phyloP scores from a whole-genome alignment of 1,140 invertebrate genomes.

The Aphelenchoides besseyi region DNA sequence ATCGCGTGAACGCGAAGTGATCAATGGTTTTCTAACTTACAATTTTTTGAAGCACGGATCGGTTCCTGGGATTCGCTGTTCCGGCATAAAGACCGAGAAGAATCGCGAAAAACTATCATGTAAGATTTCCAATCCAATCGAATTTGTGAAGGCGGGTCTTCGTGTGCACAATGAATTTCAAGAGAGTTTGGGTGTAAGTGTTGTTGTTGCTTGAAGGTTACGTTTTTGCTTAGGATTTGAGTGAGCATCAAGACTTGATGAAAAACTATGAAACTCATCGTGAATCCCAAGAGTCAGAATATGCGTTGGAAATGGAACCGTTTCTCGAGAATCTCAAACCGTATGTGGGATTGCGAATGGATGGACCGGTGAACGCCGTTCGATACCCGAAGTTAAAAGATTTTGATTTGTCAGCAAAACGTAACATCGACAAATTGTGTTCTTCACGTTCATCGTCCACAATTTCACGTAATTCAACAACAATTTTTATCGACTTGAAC shows the following conservation, averaged over 20 bases:
- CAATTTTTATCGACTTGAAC: neutral
- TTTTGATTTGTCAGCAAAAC: neutral
- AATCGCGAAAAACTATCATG: neutral
- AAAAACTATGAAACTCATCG: neutral
- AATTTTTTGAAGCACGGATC: neutral
- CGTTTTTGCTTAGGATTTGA: slow-evolving; percentile 13
- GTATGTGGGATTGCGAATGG: slow-evolving; percentile 16
- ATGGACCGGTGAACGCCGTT: neutral
- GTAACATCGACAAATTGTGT: slow-evolving; percentile 1
- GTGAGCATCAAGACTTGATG: neutral
- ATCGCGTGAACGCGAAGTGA: neutral
- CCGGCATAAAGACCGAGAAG: neutral
- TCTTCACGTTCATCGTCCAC: neutral
- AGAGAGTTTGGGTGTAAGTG: neutral
- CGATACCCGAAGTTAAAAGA: slow-evolving; percentile 24
- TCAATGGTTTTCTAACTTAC: neutral
- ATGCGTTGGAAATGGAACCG: neutral
- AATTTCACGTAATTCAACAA: neutral
- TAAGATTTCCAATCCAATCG: neutral
- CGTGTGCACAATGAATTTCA: neutral
- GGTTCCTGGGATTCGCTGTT: neutral
- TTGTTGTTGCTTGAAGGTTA: too few relatives aligned
- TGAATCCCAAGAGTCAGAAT: neutral
- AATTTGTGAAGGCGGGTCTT: neutral
- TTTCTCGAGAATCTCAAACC: slow-evolving; percentile 29